Conservation (phyloP, 2,888 invertebrate genomes). For the Spodoptera littoralis region DNA sequence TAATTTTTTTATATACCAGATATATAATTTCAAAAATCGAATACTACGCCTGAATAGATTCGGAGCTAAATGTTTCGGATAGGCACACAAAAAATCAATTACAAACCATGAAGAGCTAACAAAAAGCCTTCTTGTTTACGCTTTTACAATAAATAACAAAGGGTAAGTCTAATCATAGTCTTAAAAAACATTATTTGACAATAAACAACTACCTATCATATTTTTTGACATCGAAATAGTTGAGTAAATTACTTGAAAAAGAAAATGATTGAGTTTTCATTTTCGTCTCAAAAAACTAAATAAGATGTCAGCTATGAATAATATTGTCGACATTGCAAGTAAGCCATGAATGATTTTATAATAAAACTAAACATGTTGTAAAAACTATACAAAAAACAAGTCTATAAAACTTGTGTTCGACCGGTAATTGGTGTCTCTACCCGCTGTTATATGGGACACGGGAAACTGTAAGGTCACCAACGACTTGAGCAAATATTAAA, state of each 20-base stretch:
- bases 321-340: not conserved
- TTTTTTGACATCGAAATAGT: conserved; percentile 3
- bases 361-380: not conserved
- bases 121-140: conserved; percentile 44
- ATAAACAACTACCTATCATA: conserved; percentile 11
- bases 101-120: conserved; percentile 24
- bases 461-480: conserved; percentile 63
- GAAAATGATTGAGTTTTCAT: not conserved
- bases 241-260: not conserved
- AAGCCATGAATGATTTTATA: conserved; percentile 10
- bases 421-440: conserved; percentile 38
- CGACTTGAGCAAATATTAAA: conserved; percentile 54
- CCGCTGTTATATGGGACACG: conserved; percentile 65
- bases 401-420: conserved; percentile 9
- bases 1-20: too few relatives aligned
- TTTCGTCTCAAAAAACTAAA: not conserved
- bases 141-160: conserved; percentile 35
- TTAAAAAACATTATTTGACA: conserved; percentile 25
- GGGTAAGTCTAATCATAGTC: conserved; percentile 13
- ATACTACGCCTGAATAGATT: conserved; percentile 23
- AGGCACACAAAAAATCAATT: conserved; percentile 35
- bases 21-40: conserved; percentile 20
- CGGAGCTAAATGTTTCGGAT: conserved; percentile 30
- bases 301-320: conserved; percentile 2
- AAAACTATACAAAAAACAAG: conserved; percentile 7